phyloP scores from a whole-genome alignment of 2,888 invertebrate species.

The Salpingus planirostris region DNA sequence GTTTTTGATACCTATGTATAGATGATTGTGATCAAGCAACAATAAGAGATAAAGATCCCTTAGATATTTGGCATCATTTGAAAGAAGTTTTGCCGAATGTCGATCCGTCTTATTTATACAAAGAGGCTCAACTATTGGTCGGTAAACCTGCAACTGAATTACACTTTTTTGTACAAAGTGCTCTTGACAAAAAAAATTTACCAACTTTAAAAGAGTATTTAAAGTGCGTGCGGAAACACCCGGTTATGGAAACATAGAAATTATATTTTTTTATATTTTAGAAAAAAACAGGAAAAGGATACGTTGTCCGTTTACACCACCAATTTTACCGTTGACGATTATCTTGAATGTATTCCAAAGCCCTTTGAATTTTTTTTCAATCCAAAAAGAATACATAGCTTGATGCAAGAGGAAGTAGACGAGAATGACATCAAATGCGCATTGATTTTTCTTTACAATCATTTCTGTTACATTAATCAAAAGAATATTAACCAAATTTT shows the following conservation, averaged over 20 bases:
- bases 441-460: constrained; percentile 27
- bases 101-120: constrained; percentile 32
- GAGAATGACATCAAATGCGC: constrained; percentile 23
- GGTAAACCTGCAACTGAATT: constrained; percentile 20
- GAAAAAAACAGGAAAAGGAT: constrained; percentile 23
- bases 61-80: constrained; percentile 23
- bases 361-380: constrained; percentile 25
- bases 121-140: constrained; percentile 26
- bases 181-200: constrained; percentile 31
- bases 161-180: constrained; percentile 27
- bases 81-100: constrained; percentile 33
- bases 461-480: constrained; percentile 25
- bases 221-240: constrained; percentile 22
- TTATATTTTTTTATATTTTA: constrained; percentile 10
- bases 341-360: constrained; percentile 28
- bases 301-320: constrained; percentile 22
- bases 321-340: constrained; percentile 24
- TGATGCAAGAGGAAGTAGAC: constrained; percentile 18
- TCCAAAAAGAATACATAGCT: constrained; percentile 18
- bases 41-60: constrained; percentile 18
- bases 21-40: too few relatives aligned
- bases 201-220: constrained; percentile 36
- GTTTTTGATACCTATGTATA: too few relatives aligned
- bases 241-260: not conserved
- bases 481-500: too few relatives aligned